Evolutionary conservation across 2,888 invertebrate species (phyloP).

Genomic region (Brachyopa scutellaris): DNA sequence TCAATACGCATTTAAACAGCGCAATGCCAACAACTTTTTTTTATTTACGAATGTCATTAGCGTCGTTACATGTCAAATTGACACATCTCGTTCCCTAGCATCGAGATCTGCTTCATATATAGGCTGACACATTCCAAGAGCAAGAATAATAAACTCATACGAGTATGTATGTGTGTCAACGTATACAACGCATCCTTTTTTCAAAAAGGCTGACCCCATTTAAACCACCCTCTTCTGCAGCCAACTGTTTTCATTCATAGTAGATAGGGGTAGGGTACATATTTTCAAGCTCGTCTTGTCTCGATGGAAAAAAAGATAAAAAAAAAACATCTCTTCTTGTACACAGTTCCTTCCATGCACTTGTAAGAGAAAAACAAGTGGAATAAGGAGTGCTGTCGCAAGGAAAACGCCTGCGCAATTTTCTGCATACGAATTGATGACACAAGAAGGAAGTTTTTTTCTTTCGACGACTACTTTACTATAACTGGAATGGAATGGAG

Average conservation of each 20-base stretch:
- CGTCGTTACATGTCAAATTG: conserved; percentile 43
- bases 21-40: neutral
- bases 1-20: neutral
- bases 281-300: conserved; percentile 26
- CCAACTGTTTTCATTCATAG: conserved; percentile 59
- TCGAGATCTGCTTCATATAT: neutral
- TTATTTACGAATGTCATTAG: conserved; percentile 25
- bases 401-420: conserved; percentile 58
- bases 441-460: conserved; percentile 20
- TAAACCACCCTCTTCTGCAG: conserved; percentile 30
- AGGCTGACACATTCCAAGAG: conserved; percentile 15
- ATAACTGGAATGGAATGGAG: conserved; percentile 36
- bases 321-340: conserved; percentile 15
- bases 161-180: conserved; percentile 21
- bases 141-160: conserved; percentile 31
- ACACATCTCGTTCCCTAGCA: conserved; percentile 22
- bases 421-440: conserved; percentile 42
- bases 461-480: neutral
- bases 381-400: conserved; percentile 49
- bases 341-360: conserved; percentile 32
- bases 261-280: too few relatives aligned
- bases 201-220: conserved; percentile 56
- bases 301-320: conserved; percentile 42
- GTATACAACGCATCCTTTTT: neutral
- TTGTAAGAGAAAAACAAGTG: conserved; percentile 15